Base-by-base conservation (phyloP, 2,888 invertebrate genomes). In the Zelleria hepariella region DNA sequence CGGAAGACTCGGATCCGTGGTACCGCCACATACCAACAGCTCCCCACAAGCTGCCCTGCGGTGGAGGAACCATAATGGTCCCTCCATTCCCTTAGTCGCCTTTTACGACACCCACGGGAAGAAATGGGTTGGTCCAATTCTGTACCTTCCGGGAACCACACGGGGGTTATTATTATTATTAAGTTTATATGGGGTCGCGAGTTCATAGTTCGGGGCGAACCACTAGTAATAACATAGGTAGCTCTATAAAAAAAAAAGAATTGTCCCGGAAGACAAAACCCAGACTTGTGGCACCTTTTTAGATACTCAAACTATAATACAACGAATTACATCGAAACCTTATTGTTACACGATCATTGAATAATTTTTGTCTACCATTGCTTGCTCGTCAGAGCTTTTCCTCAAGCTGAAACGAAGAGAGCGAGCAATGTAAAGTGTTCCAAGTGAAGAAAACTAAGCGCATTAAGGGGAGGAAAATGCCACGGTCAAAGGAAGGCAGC, bases 401-500 rank as follows among this genome's bases (percentile, higher is more conserved):
- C 42, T n/a, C 6, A 15, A 6, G 5, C 8, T 21, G 23, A 23
- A 51, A 20, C 21, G 23, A 51, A 8, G 20, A 20, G 18, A 18
- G 5, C 15, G 18, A 26, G 54, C 26, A 54, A 18, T 54, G 25
- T n/a, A 25, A 24, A 25, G n/a, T 8, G 8, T 15, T 25, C 25
- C n/a, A 25, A 54, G 25, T 7, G 54, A 8, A 18, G 7, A 15
- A 25, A n/a, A 18, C 25, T 23, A 42, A 53, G 24, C n/a, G 4
- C 5, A 25, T 23, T 24, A 42, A 53, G 23, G 4, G 47, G 47
- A 47, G 23, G n/a, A 26, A 51, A 54, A 26, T 26, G 7, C 8
- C 18, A 10, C 65, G 58, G 68, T 72, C 23, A 62, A 65, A 59
- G 65, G 67, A 62, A 60, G 60, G 60, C 60, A 64, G 67, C 63